Percentiles rank a stretch among this genome's conserved stretches.
These are phyloP conservation scores for Macaria liturata DNA, from an alignment of 2,888 invertebrate genomes.

Conservation along the genomic window DNA sequence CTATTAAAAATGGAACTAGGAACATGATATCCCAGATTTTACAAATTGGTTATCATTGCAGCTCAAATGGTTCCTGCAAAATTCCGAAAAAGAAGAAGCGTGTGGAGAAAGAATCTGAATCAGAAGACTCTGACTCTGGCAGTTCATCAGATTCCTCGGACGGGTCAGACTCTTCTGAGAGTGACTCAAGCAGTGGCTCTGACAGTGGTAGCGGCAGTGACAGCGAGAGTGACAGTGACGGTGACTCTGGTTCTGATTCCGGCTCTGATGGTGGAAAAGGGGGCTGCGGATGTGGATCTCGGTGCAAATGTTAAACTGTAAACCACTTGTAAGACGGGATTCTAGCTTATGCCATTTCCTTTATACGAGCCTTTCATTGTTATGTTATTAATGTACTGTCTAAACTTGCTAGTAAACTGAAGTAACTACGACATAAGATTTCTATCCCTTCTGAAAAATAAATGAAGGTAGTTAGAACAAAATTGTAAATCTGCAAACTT, in stretches of 20 bases:
- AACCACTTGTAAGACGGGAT: neutral
- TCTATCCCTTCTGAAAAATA: no score
- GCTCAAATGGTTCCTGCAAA: constrained; percentile 63
- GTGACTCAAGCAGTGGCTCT: constrained; percentile 44
- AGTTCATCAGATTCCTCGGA: constrained; percentile 62
- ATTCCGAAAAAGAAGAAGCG: constrained; percentile 70
- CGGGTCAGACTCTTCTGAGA: constrained; percentile 58
- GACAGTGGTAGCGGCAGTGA: constrained; percentile 60
- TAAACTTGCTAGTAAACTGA: no score
- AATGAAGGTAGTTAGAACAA: no score
- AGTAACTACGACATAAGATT: no score
- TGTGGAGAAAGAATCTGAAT: constrained; percentile 43
- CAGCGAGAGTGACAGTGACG: constrained; percentile 58
- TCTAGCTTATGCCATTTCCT: neutral
- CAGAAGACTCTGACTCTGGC: constrained; percentile 57
- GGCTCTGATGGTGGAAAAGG: constrained; percentile 23
- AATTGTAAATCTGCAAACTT: no score
- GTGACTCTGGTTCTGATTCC: constrained; percentile 39
- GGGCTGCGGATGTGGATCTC: constrained; percentile 44
- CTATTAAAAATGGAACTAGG: no score
- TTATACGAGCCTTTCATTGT: no score
- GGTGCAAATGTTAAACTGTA: neutral
- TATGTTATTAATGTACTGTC: no score
- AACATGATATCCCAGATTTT: no score
- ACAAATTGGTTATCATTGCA: constrained; percentile 30